phyloP scores from a whole-genome alignment of 2,888 invertebrate species.

The Cerastis leucographa region DNA sequence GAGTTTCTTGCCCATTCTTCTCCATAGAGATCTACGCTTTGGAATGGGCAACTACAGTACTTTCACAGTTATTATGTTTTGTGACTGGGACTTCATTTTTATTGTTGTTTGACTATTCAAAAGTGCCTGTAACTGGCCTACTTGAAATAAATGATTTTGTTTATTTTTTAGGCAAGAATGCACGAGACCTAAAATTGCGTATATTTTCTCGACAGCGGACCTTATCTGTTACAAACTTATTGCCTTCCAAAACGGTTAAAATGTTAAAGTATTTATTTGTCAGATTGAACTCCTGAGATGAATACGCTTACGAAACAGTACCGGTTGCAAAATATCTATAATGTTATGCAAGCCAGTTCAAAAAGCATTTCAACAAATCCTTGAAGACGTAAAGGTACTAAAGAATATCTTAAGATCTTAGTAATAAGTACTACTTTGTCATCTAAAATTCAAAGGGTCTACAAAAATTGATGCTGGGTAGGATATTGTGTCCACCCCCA shows the following conservation, averaged over 20 bases:
- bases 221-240: not conserved
- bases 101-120: too few relatives aligned
- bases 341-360: not conserved
- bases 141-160: too few relatives aligned
- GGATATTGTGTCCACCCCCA: not conserved
- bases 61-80: too few relatives aligned
- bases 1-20: too few relatives aligned
- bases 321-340: not conserved
- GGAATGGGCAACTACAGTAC: too few relatives aligned
- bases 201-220: not conserved
- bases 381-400: not conserved
- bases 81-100: too few relatives aligned
- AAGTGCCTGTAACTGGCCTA: too few relatives aligned
- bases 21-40: too few relatives aligned
- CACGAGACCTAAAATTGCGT: not conserved
- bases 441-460: not conserved
- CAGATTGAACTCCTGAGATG: not conserved
- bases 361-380: not conserved
- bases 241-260: not conserved
- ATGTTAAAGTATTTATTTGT: not conserved
- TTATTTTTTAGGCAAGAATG: too few relatives aligned
- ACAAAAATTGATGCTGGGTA: not conserved
- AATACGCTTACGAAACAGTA: not conserved
- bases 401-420: not conserved
- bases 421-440: not conserved